Percentiles rank a stretch among this genome's conserved stretches.
These are phyloP conservation scores for Eueremaeus valkanovi DNA, from an alignment of 2,888 invertebrate species.

Conservation along the genomic window DNA sequence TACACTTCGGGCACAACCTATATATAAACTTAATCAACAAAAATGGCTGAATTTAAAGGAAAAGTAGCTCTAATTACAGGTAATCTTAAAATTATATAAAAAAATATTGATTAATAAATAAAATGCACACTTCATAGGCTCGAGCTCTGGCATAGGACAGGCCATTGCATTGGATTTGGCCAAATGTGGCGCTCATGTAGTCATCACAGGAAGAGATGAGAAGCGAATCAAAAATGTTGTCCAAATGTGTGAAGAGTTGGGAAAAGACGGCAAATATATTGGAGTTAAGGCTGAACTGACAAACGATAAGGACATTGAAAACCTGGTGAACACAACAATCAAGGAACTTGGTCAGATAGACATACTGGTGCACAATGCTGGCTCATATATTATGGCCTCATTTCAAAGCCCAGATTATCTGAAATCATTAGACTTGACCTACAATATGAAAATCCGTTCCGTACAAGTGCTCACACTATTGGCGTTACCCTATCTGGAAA, in stretches of 20 bases:
- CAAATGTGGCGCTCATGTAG: not conserved
- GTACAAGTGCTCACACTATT: not conserved
- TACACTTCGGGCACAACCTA: no score
- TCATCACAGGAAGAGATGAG: conserved; percentile 10
- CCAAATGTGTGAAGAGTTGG: not conserved
- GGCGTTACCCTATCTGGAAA: not conserved
- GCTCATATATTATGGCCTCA: not conserved
- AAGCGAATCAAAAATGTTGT: not conserved
- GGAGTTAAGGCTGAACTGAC: not conserved
- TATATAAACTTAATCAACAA: no score
- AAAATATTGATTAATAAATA: no score
- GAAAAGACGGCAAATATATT: not conserved
- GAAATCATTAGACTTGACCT: no score
- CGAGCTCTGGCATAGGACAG: conserved; percentile 24
- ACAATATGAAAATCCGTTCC: not conserved
- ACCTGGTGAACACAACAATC: not conserved
- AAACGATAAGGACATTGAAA: not conserved
- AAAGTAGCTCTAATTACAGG: conserved; percentile 1
- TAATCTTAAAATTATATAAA: not conserved
- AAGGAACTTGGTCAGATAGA: not conserved
- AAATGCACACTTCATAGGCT: no score
- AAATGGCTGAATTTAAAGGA: conserved; percentile 22
- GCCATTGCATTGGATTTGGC: not conserved
- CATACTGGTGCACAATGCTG: conserved; percentile 1
- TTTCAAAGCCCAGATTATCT: no score